A percentile compares a stretch with the other conserved stretches of the same genome.
Conservation (phyloP, 1,140 invertebrate species). For the Hylaeus anthracinus region DNA sequence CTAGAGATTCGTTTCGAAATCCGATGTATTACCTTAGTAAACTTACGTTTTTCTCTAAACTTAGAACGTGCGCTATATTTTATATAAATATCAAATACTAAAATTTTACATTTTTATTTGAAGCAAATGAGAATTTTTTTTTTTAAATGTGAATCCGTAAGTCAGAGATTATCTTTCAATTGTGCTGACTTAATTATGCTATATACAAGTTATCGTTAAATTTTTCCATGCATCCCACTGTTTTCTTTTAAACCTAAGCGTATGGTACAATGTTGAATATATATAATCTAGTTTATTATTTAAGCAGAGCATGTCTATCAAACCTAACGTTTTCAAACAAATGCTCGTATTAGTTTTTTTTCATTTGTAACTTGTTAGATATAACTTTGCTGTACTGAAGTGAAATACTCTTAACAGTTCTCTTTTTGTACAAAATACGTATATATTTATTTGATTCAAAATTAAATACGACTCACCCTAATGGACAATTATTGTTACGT, state of each 20-base stretch:
- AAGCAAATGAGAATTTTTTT: not conserved
- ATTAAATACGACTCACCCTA: not conserved
- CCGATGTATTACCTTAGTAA: conserved; percentile 11
- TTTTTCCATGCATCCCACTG: conserved; percentile 53
- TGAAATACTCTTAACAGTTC: conserved; percentile 18
- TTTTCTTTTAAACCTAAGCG: conserved; percentile 43
- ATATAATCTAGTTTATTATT: conserved; percentile 51
- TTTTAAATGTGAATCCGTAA: conserved; percentile 25
- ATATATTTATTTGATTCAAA: conserved; percentile 1
- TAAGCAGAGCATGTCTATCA: conserved; percentile 43
- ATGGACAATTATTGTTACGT: conserved; percentile 2
- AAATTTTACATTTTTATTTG: conserved; percentile 18
- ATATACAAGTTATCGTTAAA: conserved; percentile 18
- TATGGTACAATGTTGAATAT: conserved; percentile 55
- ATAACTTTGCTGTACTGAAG: conserved; percentile 18
- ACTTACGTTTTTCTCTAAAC: conserved; percentile 21
- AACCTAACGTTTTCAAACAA: conserved; percentile 24
- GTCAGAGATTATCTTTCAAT: conserved; percentile 35
- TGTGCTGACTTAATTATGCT: conserved; percentile 40
- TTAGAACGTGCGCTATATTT: conserved; percentile 16
- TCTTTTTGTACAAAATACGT: conserved; percentile 13
- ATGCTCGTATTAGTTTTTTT: not conserved
- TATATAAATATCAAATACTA: conserved; percentile 24
- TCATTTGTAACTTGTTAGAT: conserved; percentile 3
- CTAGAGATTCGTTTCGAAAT: conserved; percentile 17